Evolutionary conservation across 2,888 invertebrate species (phyloP).

Genomic region (Drosophila dives): DNA sequence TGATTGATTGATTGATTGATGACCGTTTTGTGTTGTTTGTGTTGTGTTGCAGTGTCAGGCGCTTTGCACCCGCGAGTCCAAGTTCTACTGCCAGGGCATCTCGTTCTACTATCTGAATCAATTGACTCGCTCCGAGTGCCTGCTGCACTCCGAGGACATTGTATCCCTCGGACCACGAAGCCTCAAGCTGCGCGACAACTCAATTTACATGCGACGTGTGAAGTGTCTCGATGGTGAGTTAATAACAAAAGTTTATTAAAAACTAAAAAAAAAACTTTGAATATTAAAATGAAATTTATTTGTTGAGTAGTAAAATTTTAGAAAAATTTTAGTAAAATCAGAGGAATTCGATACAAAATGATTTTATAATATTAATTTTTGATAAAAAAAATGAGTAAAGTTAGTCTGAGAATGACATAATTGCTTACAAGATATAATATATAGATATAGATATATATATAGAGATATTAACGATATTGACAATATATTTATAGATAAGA

Average conservation of each 20-base stretch:
- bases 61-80: conserved; percentile 87
- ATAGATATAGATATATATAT: no score
- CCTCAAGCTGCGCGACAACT: conserved; percentile 86
- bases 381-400: no score
- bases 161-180: conserved; percentile 91
- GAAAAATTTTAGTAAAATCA: no score
- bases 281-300: no score
- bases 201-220: conserved; percentile 91
- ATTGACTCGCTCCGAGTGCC: conserved; percentile 86
- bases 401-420: no score
- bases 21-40: conserved; percentile 33
- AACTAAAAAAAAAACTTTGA: neutral
- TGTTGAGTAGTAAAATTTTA: no score
- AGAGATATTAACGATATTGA: no score
- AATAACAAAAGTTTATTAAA: no score
- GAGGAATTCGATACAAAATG: no score
- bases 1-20: conserved; percentile 72
- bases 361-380: no score
- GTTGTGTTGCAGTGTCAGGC: conserved; percentile 86
- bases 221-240: conserved; percentile 92
- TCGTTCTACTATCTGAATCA: conserved; percentile 85
- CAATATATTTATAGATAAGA: no score
- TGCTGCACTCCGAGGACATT: conserved; percentile 93
- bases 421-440: neutral
- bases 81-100: conserved; percentile 91